Conservation (phyloP, 2,888 invertebrate genomes). For the Subacronicta megacephala region DNA sequence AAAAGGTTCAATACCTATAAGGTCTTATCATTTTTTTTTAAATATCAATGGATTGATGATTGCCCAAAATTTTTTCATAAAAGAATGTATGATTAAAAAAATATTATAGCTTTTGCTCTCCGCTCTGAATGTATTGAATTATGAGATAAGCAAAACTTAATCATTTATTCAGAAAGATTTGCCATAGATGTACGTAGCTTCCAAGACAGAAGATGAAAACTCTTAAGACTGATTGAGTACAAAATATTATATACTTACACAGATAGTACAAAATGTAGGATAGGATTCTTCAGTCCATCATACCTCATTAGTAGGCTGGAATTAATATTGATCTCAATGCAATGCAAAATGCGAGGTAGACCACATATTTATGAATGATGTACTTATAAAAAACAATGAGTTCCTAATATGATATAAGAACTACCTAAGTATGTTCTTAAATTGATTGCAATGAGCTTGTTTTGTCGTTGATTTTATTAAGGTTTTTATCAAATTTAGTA, state of each 20-base stretch:
- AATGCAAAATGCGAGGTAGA: slow-evolving; percentile 42
- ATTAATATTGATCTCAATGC: slow-evolving; percentile 43
- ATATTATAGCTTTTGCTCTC: slow-evolving; percentile 10
- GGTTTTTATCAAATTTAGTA: slow-evolving; percentile 68
- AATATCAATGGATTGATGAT: slow-evolving; percentile 19
- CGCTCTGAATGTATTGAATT: slow-evolving; percentile 26
- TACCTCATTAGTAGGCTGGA: slow-evolving; percentile 27
- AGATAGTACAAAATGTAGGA: slow-evolving; percentile 24
- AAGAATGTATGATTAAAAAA: slow-evolving; percentile 4
- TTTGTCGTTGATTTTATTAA: slow-evolving; percentile 70
- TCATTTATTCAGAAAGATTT: slow-evolving; percentile 10
- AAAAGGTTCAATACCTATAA: slow-evolving; percentile 1
- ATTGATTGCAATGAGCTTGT: slow-evolving; percentile 57
- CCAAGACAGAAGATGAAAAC: slow-evolving; percentile 37
- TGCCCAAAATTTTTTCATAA: background rate
- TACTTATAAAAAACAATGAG: slow-evolving; percentile 37
- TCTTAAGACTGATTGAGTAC: slow-evolving; percentile 58
- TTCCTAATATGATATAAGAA: slow-evolving; percentile 45
- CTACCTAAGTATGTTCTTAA: slow-evolving; percentile 49
- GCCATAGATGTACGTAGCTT: slow-evolving; percentile 41
- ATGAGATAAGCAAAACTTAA: slow-evolving; percentile 38
- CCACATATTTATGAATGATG: slow-evolving; percentile 32
- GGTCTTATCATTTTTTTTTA: slow-evolving; percentile 12
- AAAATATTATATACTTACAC: too few relatives aligned
- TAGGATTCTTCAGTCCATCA: slow-evolving; percentile 16